Percentiles rank a stretch among this genome's conserved stretches.
Evolutionary conservation across 1,140 invertebrate species (phyloP).

Genomic region (Neotoxoptera formosana): DNA sequence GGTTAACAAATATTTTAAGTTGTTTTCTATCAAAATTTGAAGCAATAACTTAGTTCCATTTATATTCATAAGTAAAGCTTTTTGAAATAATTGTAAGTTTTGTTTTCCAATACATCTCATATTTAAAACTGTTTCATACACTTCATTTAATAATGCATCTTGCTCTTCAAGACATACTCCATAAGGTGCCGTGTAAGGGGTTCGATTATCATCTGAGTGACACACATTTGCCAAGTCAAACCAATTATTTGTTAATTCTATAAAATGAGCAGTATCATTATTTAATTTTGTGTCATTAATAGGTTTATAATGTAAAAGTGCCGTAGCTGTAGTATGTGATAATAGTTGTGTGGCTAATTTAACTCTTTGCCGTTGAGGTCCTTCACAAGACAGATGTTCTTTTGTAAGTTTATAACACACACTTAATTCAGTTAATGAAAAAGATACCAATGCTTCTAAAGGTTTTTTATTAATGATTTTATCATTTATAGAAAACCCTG

Average conservation of each 20-base stretch:
- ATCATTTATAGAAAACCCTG: not conserved
- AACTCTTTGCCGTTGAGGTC: not conserved
- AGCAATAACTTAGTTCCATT: no score
- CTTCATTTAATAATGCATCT: not conserved
- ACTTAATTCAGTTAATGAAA: not conserved
- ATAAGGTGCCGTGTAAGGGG: not conserved
- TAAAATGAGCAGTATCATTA: not conserved
- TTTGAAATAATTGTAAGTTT: not conserved
- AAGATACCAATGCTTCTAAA: not conserved
- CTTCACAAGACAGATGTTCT: not conserved
- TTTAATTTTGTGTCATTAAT: not conserved
- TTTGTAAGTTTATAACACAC: not conserved
- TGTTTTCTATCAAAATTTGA: no score
- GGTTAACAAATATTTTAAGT: no score
- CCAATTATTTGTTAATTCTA: not conserved
- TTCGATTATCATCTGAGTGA: not conserved
- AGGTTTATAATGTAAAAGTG: not conserved
- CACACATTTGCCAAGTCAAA: not conserved
- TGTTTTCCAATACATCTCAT: not conserved
- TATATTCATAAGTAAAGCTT: not conserved
- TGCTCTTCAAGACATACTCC: not conserved
- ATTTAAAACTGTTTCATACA: not conserved
- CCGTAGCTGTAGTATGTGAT: not conserved
- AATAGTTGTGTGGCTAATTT: not conserved
- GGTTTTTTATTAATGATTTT: not conserved